Evolutionary conservation across 2,888 invertebrate species (phyloP), one percentile per base, ranked within the genome.

Genomic region (Euproctis similis): DNA sequence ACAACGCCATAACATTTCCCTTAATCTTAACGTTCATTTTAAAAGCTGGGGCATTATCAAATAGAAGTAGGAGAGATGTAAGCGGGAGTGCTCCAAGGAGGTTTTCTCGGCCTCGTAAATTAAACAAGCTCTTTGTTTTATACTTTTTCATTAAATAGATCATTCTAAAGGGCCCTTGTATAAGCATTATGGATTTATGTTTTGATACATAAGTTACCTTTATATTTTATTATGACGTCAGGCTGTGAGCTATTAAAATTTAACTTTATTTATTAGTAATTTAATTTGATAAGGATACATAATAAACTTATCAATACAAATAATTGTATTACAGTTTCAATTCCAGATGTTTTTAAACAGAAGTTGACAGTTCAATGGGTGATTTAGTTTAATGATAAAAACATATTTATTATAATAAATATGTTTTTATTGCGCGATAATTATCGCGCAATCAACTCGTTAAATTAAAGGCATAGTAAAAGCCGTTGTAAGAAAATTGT

Each of bases 71-170:
- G n/a, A 14, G 46, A 50, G 47, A 53, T 57, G 36, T 52, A 62
- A 60, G 48, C 51, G 42, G 49, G 42, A 51, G 54, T 56, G 59
- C 68, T 71, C 68, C 59, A 59, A 64, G 53, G 31, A 25, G 55
- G n/a, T 56, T 54, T 47, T 39, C 36, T 38, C 41, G 42, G 40
- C 52, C 58, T 65, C 74, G 63, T 78, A 78, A 80, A 78, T 78
- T 72, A 73, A 30, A 30, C 26, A 34, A 26, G 27, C 30, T 27
- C 58, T 42, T 80, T 80, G 73, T 78, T 78, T 78, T 74, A 77
- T 67, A 64, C 62, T 49, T 57, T 59, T 67, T 73, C 69, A 74
- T 75, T 76, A 74, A 72, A 74, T 69, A 64, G 69, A 75, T 73
- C 71, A 71, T 67, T 67, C 59, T 57, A 52, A 55, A 62, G 66